These are phyloP conservation scores for Aporophyla nigra DNA, from an alignment of 2,888 invertebrate genomes.

Conservation along the genomic window DNA sequence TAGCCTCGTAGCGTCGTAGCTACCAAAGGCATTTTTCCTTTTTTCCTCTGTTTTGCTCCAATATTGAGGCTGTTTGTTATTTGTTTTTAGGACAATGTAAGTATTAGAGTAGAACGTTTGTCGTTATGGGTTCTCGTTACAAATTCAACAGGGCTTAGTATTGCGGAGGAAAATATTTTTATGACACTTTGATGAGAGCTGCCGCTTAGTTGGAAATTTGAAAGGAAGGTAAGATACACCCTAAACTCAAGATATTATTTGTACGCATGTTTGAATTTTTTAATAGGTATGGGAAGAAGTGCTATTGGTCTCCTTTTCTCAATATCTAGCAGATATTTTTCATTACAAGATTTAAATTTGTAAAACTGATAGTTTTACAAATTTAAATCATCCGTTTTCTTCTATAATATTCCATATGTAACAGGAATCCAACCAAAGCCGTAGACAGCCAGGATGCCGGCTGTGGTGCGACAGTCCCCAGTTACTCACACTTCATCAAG, in stretches of 20 bases:
- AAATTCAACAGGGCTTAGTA: constrained; percentile 64
- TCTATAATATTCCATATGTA: background rate
- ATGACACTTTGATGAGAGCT: constrained; percentile 50
- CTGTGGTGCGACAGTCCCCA: background rate
- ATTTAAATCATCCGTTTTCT: background rate
- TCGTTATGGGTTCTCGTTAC: constrained; percentile 62
- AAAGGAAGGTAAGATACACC: constrained; percentile 22
- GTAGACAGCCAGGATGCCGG: background rate
- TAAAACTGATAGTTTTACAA: background rate
- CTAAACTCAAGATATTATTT: constrained; percentile 1
- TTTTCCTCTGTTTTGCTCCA: constrained; percentile 71
- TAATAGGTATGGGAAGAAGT: background rate
- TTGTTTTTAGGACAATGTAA: constrained; percentile 73
- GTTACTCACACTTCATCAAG: constrained; percentile 43
- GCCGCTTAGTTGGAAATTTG: constrained; percentile 28
- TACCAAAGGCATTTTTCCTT: constrained; percentile 72
- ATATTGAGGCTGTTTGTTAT: constrained; percentile 75
- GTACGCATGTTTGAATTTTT: background rate
- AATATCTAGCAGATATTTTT: background rate
- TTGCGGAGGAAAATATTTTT: constrained; percentile 56
- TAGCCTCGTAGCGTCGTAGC: constrained; percentile 76
- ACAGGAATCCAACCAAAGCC: constrained; percentile 13
- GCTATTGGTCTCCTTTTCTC: too few relatives aligned
- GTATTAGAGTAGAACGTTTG: constrained; percentile 67
- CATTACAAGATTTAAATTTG: background rate